These are phyloP conservation scores for Cladopsammia gracilis DNA, from an alignment of 64 coral and sea anemone genomes.

Conservation along the genomic window DNA sequence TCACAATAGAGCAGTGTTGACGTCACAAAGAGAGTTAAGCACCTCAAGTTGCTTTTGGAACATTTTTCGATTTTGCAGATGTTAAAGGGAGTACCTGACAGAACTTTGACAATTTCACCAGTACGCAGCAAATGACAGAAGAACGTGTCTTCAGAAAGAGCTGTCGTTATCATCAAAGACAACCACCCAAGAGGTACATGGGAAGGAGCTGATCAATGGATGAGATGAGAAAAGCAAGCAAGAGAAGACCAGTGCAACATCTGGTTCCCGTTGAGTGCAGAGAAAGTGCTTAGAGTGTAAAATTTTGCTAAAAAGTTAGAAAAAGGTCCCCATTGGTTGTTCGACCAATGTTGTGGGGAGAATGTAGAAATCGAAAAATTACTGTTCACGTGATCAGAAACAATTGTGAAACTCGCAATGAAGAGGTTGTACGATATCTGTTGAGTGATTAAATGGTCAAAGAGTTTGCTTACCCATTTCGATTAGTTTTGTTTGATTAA, in stretches of 20 bases:
- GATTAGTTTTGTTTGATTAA: too few relatives aligned
- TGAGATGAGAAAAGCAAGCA: conserved; percentile 1
- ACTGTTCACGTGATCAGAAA: too few relatives aligned
- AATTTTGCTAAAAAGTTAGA: too few relatives aligned
- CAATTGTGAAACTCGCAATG: too few relatives aligned
- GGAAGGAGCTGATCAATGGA: conserved; percentile 24
- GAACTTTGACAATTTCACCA: conserved; percentile 21
- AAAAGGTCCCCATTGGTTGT: too few relatives aligned
- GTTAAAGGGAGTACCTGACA: background rate
- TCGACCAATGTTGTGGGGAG: too few relatives aligned
- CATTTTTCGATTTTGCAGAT: conserved; percentile 5
- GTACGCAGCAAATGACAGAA: background rate
- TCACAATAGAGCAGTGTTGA: background rate
- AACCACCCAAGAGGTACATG: background rate
- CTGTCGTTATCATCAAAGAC: conserved; percentile 30
- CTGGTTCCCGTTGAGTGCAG: conserved; percentile 20
- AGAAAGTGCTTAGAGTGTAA: background rate
- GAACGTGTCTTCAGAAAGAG: conserved; percentile 21
- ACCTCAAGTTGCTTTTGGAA: conserved; percentile 15
- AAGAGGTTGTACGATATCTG: too few relatives aligned
- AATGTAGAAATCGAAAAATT: too few relatives aligned
- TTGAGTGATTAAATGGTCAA: too few relatives aligned
- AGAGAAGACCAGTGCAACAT: conserved; percentile 38
- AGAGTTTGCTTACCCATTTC: too few relatives aligned
- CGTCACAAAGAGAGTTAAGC: background rate